Evolutionary conservation across 2,113 vertebrate species (phyloP), one percentile per base, ranked within the genome.

Genomic region (Halichoerus grypus): DNA sequence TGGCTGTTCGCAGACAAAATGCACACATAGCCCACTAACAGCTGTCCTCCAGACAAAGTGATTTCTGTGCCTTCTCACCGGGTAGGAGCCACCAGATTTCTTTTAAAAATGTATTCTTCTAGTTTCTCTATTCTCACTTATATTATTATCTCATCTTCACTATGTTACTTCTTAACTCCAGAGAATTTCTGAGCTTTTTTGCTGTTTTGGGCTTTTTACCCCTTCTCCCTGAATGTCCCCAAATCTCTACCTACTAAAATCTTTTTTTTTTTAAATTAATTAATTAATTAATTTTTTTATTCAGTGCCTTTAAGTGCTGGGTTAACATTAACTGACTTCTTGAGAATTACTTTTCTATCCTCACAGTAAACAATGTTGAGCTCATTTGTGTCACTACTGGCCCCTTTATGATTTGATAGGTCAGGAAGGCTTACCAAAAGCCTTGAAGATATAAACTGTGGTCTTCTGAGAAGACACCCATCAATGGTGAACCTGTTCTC

Each of bases 201-300:
- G 15, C 11, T 65, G 19, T 15, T 94, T 33, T 63, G 26, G n/a
- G 7, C 3, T 53, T 74, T 92, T 16, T 51, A 22, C 55, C 4
- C 14, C 31, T 87, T 69, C 36, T 7, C 24, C 6, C 16, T 28
- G 7, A 90, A 89, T 16, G 11, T 46, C 18, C 11, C n/a, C 22
- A 61, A 76, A 63, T 72, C 7, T 82, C 87, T 76, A 92, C 21
- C 39, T 76, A 61, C 59, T 91, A 80, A 95, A 86, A 93, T 51
- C 16, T 4, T 22, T 80, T 8, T 74, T 93, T 55, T 55, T 69
- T 18, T 42, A 4, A 42, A 42, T 42, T 42, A 42, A 5, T 5
- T 42, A 42, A 42, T 42, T 39, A 4, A 39, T 39, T 39, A 4
- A 42, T n/a, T 36, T 69, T 18, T 18, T 33, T 95, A 84, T 77